Evolutionary conservation across 2,888 invertebrate species (phyloP).

Genomic region (Auanema freiburgensis): DNA sequence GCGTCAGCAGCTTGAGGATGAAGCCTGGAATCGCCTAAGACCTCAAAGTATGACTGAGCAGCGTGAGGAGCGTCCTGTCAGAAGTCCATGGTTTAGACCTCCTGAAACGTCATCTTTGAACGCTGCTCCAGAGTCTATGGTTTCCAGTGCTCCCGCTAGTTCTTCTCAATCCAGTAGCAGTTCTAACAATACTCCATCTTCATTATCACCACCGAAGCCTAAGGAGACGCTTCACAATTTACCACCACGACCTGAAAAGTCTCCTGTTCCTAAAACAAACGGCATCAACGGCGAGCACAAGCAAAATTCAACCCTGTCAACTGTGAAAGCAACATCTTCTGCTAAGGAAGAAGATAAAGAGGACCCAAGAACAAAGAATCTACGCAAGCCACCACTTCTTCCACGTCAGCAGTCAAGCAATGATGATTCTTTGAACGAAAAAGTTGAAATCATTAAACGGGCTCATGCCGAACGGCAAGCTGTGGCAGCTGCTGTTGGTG

Average conservation of each 20-base stretch:
- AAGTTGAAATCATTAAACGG: conserved; percentile 54
- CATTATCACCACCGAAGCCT: not conserved
- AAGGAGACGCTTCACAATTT: conserved; percentile 18
- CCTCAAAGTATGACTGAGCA: conserved; percentile 4
- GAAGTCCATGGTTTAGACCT: conserved; percentile 17
- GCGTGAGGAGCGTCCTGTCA: conserved; percentile 1
- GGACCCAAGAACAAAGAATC: conserved; percentile 5
- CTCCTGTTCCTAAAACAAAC: conserved; percentile 10
- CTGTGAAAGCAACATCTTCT: conserved; percentile 23
- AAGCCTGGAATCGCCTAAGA: conserved; percentile 55
- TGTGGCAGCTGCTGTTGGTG: not conserved
- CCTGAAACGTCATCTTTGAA: conserved; percentile 16
- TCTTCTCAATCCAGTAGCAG: not conserved
- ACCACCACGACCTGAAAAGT: conserved; percentile 1
- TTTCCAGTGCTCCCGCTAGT: conserved; percentile 7
- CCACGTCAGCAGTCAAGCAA: conserved; percentile 52
- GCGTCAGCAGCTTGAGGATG: conserved; percentile 57
- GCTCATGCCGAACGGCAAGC: conserved; percentile 50
- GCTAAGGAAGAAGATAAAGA: conserved; percentile 25
- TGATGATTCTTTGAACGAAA: conserved; percentile 56
- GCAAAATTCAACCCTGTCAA: conserved; percentile 11
- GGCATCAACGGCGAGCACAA: conserved; percentile 10
- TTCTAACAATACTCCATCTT: not conserved
- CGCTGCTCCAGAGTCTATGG: conserved; percentile 13
- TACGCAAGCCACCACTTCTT: conserved; percentile 47